Evolutionary conservation across 2,888 invertebrate species (phyloP).

Genomic region (Oscheius sp.): DNA sequence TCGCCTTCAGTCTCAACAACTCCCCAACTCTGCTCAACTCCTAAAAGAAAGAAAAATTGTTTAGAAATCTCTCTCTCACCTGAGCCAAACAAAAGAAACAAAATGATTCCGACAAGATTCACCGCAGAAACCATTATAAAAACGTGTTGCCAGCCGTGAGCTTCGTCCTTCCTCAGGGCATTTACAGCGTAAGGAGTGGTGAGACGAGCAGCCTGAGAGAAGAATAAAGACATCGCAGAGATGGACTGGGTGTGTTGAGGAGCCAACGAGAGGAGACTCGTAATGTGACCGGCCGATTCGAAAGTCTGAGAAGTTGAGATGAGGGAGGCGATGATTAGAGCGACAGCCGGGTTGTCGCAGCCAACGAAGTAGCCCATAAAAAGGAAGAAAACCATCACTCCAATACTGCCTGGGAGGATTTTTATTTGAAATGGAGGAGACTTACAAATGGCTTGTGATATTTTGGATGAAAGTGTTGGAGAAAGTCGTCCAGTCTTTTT

Average conservation of each 20-base stretch:
- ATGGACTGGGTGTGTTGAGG: conserved; percentile 4
- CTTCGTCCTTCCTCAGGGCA: conserved; percentile 5
- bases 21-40: conserved; percentile 3
- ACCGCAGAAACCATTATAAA: conserved; percentile 13
- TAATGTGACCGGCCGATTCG: conserved; percentile 11
- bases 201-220: conserved; percentile 9
- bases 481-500: neutral
- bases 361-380: neutral
- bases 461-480: neutral
- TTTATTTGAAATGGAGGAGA: neutral
- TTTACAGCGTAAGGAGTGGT: conserved; percentile 1
- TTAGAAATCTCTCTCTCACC: neutral
- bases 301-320: conserved; percentile 2
- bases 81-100: conserved; percentile 14
- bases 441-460: conserved; percentile 18
- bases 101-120: neutral
- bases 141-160: conserved; percentile 10
- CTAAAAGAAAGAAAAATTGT: neutral
- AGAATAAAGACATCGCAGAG: conserved; percentile 19
- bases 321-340: conserved; percentile 2
- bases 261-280: conserved; percentile 20
- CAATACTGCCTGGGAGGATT: neutral
- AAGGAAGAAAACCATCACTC: neutral
- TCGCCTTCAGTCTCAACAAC: neutral
- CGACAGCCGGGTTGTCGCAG: neutral